Evolutionary conservation across 2,113 vertebrate genomes (phyloP).

Genomic region (Malurus cyaneus): DNA sequence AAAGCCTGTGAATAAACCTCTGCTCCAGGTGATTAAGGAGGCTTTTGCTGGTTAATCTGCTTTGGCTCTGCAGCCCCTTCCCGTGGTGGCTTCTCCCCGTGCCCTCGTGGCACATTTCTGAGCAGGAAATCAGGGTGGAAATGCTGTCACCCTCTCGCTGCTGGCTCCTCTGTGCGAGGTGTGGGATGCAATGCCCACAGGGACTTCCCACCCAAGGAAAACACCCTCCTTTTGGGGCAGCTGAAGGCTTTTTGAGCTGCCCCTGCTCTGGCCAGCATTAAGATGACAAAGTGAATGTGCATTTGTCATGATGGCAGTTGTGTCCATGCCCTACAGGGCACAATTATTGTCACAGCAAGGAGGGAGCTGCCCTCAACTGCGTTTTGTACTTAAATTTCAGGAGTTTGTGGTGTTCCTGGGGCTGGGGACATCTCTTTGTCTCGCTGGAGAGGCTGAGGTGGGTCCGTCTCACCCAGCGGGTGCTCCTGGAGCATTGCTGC

Average conservation of each 20-base stretch:
- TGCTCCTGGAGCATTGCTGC: background rate
- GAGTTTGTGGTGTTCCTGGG: background rate
- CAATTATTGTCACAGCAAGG: background rate
- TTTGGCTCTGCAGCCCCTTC: background rate
- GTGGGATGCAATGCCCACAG: background rate
- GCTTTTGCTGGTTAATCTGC: slow-evolving; percentile 28
- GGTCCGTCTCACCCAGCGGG: accelerated
- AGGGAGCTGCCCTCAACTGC: accelerated
- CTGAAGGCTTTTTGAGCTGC: background rate
- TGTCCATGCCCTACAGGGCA: background rate
- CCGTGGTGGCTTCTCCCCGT: accelerated
- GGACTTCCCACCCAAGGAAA: background rate
- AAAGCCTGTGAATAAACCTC: slow-evolving; percentile 6
- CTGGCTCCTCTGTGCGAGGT: accelerated
- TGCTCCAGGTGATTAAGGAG: slow-evolving; percentile 7
- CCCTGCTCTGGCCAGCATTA: background rate
- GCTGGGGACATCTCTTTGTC: background rate
- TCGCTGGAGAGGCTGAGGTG: background rate
- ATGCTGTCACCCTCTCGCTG: accelerated
- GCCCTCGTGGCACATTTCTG: background rate
- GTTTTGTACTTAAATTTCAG: accelerated
- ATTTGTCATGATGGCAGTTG: accelerated
- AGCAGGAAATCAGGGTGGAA: background rate
- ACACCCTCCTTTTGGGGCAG: background rate
- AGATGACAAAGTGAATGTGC: accelerated